These are phyloP conservation scores for Polydrusus tereticollis DNA, from an alignment of 2,888 invertebrate species.

Conservation along the genomic window DNA sequence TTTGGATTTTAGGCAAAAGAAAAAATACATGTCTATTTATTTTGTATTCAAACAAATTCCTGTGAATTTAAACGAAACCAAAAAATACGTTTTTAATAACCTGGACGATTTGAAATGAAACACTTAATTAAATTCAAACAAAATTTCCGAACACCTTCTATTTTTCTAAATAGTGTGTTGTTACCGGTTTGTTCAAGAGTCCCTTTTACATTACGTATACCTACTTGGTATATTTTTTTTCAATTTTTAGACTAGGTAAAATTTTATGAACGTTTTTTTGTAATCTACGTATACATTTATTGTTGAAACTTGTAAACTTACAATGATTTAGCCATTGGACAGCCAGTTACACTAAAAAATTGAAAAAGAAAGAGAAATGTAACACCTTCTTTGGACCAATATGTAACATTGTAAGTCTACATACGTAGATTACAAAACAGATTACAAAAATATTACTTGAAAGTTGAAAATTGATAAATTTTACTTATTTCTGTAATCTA, in stretches of 20 bases:
- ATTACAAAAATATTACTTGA: constrained; percentile 12
- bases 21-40: no score
- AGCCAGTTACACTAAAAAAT: constrained; percentile 34
- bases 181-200: no score
- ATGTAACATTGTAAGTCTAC: constrained; percentile 34
- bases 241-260: neutral
- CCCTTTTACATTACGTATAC: no score
- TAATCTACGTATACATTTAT: constrained; percentile 28
- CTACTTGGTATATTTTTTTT: no score
- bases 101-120: no score
- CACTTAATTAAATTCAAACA: no score
- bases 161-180: no score
- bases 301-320: constrained; percentile 21
- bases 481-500: constrained; percentile 30
- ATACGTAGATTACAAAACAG: constrained; percentile 39
- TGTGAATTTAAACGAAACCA: no score
- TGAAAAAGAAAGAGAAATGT: neutral
- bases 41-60: no score
- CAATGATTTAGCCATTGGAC: constrained; percentile 34
- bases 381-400: neutral
- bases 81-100: no score
- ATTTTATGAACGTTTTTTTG: constrained; percentile 17
- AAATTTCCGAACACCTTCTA: no score
- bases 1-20: no score
- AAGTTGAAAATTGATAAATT: neutral